Conservation (phyloP, 2,113 vertebrate genomes). For the Poicephalus gulielmi region DNA sequence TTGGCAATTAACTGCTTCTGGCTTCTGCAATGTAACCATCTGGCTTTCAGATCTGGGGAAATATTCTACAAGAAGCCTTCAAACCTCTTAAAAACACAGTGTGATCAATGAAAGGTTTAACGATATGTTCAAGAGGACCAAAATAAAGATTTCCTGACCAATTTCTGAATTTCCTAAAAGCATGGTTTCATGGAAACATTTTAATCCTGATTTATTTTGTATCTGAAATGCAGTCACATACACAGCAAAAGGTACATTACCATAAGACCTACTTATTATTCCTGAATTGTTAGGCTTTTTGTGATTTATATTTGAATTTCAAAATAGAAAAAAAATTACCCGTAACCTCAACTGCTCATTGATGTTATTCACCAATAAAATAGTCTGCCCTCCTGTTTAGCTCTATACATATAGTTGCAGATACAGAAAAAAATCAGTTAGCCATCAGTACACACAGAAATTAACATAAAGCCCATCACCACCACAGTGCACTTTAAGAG, state of each 20-base stretch:
- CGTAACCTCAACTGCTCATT: neutral
- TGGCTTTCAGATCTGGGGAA: slow-evolving; percentile 26
- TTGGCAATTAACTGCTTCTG: slow-evolving; percentile 40
- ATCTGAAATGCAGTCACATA: neutral
- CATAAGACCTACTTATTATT: slow-evolving; percentile 18
- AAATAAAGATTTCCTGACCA: neutral
- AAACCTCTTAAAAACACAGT: neutral
- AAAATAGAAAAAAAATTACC: neutral
- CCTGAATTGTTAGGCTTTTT: neutral
- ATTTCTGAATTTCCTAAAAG: neutral
- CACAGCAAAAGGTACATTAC: neutral
- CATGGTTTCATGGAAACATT: neutral
- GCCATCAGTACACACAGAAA: neutral
- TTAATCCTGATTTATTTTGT: neutral
- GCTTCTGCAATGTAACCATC: slow-evolving; percentile 32
- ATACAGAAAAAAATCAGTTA: neutral
- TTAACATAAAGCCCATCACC: neutral
- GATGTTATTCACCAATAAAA: neutral
- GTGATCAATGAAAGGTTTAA: neutral
- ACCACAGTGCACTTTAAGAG: neutral
- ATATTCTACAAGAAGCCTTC: slow-evolving; percentile 1
- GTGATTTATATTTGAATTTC: neutral
- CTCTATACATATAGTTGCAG: neutral
- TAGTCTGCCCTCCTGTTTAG: neutral
- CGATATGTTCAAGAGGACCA: neutral